Evolutionary conservation across 1,140 invertebrate species (phyloP).

Genomic region (Mercenaria mercenaria): DNA sequence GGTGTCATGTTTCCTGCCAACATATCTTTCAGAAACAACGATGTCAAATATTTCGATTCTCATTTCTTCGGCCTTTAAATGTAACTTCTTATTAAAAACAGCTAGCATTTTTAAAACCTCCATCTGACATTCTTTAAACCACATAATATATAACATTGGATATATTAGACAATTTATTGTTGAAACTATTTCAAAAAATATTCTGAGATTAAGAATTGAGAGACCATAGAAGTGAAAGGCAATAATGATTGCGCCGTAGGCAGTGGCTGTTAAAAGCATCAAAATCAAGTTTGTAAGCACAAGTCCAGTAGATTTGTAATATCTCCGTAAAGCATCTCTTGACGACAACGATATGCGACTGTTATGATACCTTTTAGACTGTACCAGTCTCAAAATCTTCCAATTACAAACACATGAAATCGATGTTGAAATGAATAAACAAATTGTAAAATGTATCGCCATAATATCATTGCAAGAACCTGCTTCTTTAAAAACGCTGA

Average conservation of each 20-base stretch:
- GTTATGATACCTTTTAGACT: too few species aligned
- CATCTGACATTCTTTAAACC: constrained; percentile 15
- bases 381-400: background rate
- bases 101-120: background rate
- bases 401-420: background rate
- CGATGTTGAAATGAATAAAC: background rate
- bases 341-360: background rate
- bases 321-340: background rate
- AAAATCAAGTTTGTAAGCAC: background rate
- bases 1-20: too few species aligned
- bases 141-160: background rate
- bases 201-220: background rate
- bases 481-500: background rate
- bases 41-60: background rate
- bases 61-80: background rate
- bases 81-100: background rate
- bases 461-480: background rate
- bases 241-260: background rate
- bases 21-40: background rate
- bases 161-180: background rate
- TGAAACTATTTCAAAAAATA: background rate
- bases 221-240: background rate
- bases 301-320: background rate
- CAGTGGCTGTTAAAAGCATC: background rate
- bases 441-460: background rate